Evolutionary conservation across 2,888 invertebrate genomes (phyloP).

Genomic region (Crossocerus cetratus): DNA sequence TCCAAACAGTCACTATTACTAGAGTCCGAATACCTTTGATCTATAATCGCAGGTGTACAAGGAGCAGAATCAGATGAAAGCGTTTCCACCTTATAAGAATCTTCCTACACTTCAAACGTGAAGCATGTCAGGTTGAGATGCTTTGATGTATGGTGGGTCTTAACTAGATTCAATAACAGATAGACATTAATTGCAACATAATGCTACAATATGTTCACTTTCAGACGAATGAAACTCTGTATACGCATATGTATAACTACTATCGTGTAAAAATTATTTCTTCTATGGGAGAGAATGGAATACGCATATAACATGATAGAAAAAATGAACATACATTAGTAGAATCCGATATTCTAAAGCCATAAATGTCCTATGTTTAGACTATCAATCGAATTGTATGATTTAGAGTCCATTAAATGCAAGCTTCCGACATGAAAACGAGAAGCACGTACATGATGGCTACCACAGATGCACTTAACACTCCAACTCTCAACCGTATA

Average conservation of each 20-base stretch:
- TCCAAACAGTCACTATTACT: too few relatives aligned
- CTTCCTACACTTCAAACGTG: slow-evolving; percentile 2
- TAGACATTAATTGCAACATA: too few relatives aligned
- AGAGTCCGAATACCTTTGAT: too few relatives aligned
- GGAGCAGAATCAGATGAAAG: too few relatives aligned
- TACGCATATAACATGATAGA: neutral
- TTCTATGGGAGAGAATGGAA: neutral
- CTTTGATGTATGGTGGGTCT: too few relatives aligned
- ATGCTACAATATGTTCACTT: too few relatives aligned
- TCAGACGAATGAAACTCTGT: too few relatives aligned
- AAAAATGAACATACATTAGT: neutral
- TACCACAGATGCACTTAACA: slow-evolving; percentile 55
- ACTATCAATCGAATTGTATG: neutral
- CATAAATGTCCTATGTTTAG: slow-evolving; percentile 2
- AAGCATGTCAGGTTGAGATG: neutral
- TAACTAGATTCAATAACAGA: too few relatives aligned
- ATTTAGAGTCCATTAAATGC: neutral
- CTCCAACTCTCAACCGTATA: slow-evolving; percentile 61
- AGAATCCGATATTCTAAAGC: neutral
- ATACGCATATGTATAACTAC: too few relatives aligned
- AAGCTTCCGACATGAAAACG: slow-evolving; percentile 12
- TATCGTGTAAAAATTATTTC: too few relatives aligned
- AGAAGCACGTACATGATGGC: slow-evolving; percentile 57
- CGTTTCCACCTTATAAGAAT: neutral
- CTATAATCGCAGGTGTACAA: too few relatives aligned